Conservation (phyloP, 2,797 vertebrate species). For the Epinephelus malabaricus region DNA sequence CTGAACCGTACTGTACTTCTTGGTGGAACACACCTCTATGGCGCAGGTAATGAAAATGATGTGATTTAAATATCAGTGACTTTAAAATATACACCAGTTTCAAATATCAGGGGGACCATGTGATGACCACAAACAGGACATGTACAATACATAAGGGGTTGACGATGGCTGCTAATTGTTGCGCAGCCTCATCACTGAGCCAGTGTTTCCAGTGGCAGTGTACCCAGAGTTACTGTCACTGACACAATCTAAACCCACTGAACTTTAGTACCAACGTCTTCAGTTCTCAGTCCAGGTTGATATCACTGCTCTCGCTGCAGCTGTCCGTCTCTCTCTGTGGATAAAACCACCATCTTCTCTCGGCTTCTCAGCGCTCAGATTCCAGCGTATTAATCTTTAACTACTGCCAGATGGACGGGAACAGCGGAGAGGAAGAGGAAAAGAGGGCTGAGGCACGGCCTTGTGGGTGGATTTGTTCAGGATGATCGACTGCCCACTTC, state of each 20-base stretch:
- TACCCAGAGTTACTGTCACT: too few relatives aligned
- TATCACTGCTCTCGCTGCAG: neutral
- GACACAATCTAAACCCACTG: neutral
- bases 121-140: too few relatives aligned
- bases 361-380: conserved; percentile 37
- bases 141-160: too few relatives aligned
- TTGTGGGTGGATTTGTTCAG: conserved; percentile 76
- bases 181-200: too few relatives aligned
- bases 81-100: too few relatives aligned
- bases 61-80: too few relatives aligned
- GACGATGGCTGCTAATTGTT: too few relatives aligned
- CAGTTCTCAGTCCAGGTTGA: conserved; percentile 1
- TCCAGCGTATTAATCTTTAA: conserved; percentile 83
- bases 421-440: conserved; percentile 43
- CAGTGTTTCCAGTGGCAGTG: too few relatives aligned
- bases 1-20: too few relatives aligned
- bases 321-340: neutral
- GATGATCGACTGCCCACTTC: conserved; percentile 57
- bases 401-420: conserved; percentile 78
- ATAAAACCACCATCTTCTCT: conserved; percentile 10
- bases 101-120: too few relatives aligned
- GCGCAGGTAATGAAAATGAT: too few relatives aligned
- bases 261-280: neutral
- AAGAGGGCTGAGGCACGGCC: conserved; percentile 55
- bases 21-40: too few relatives aligned